Evolutionary conservation across 2,113 vertebrate genomes (phyloP).

Genomic region (Vicugna pacos): DNA sequence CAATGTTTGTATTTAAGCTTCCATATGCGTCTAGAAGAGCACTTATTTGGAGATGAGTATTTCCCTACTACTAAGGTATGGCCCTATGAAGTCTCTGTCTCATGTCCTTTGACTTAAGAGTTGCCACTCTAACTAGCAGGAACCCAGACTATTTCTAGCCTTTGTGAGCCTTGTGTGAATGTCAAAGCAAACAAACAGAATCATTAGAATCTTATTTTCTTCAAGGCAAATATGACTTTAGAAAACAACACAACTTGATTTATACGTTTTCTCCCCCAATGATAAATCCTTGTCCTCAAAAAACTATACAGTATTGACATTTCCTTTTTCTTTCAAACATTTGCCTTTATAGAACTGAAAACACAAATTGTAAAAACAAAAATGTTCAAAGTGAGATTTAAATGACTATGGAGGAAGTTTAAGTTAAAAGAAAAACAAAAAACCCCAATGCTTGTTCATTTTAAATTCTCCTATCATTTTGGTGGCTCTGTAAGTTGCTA

Average conservation of each 20-base stretch:
- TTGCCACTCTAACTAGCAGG: background rate
- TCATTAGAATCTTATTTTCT: background rate
- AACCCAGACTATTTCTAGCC: background rate
- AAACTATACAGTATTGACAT: background rate
- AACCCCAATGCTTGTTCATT: background rate
- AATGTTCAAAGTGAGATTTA: background rate
- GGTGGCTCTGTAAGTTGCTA: background rate
- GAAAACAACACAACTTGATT: background rate
- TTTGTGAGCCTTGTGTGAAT: background rate
- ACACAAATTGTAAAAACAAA: background rate
- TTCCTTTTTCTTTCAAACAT: background rate
- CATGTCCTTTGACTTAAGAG: background rate
- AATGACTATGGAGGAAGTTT: slow-evolving; percentile 1
- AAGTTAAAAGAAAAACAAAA: background rate
- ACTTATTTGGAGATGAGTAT: background rate
- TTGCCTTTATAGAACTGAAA: background rate
- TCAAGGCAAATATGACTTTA: background rate
- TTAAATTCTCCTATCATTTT: background rate
- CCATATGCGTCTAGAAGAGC: background rate
- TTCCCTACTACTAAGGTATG: background rate
- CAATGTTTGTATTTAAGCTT: background rate
- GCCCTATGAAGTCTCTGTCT: background rate
- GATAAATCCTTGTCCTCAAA: background rate
- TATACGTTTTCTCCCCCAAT: background rate
- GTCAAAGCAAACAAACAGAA: background rate